These are phyloP conservation scores for Hyphantria cunea DNA, from an alignment of 1,140 invertebrate genomes.

Conservation along the genomic window DNA sequence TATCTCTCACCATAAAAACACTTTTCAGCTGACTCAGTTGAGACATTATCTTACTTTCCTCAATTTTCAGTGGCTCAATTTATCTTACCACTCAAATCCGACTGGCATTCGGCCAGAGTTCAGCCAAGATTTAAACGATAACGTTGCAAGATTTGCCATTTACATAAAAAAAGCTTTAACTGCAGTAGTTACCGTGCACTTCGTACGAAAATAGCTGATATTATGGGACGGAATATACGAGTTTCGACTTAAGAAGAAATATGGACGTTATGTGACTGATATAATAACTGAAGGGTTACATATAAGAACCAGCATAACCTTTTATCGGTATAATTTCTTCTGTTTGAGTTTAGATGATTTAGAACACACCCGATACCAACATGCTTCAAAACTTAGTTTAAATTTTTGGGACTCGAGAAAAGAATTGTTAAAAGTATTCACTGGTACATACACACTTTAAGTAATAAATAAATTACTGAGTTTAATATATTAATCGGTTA, in stretches of 20 bases:
- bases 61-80: slow-evolving; percentile 30
- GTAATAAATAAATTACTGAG: no score
- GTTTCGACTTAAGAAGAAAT: neutral
- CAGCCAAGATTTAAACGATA: slow-evolving; percentile 35
- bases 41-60: slow-evolving; percentile 21
- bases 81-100: slow-evolving; percentile 37
- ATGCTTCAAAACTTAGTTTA: no score
- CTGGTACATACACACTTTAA: no score
- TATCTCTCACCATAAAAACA: slow-evolving; percentile 10
- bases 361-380: no score
- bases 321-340: no score
- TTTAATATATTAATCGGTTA: no score
- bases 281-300: no score
- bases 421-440: no score
- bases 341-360: no score
- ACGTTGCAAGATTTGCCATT: slow-evolving; percentile 28
- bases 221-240: no score
- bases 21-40: slow-evolving; percentile 20
- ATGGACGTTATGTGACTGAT: neutral
- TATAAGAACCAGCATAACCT: no score
- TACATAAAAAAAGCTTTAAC: slow-evolving; percentile 31
- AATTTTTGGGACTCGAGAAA: no score
- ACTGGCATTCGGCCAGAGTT: slow-evolving; percentile 34
- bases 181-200: slow-evolving; percentile 8
- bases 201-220: neutral